Base-by-base conservation (phyloP, 1,140 invertebrate genomes). In the Trichoplusia ni region DNA sequence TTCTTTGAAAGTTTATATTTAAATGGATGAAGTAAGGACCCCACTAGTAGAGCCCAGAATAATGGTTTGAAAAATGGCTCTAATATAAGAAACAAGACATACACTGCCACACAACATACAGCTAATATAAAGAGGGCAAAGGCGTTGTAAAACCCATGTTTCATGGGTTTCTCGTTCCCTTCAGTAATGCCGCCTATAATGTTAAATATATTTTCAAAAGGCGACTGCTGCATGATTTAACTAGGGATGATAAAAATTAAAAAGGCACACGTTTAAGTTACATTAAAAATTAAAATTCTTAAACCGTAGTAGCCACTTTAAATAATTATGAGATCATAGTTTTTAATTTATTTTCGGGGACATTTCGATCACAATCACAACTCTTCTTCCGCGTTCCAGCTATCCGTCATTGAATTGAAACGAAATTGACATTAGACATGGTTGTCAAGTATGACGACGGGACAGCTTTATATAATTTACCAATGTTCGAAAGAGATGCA, bases 41-140 rank as follows among this genome's bases (percentile, higher is more conserved):
- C 97, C 44, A 97, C 97, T 9, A 99, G 86, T 40, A 99, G 89
- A 2, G 98, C 98, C 98, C 98, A 99, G 61, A 99, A 92, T 25
- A 99, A 81, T 0, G 98, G 97, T 75, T 97, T 95, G 11, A 99
- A 93, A 89, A 99, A 99, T 0, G 97, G 97, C 79, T 96, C 95
- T 3, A 99, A 86, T 21, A 93, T 92, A 13, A 93, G 80, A 80
- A 97, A 98, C 9, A 98, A 92, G 2, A 96, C 95, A 75, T 94
- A 95, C 18, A 94, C 92, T 7, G 95, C 95, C 1, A 92, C 92
- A 74, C 93, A 93, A 68, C 93, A 93, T 35, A 95, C 79, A 27
- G 92, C 90, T 51, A 96, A 81, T 18, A 96, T 90, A 64, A 95
- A 92, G 33, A 96, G 82, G 7, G 96, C 96, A 21, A 96, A 91